These are phyloP conservation scores for Troides oblongomaculatus DNA, from an alignment of 2,888 invertebrate species.

Conservation along the genomic window DNA sequence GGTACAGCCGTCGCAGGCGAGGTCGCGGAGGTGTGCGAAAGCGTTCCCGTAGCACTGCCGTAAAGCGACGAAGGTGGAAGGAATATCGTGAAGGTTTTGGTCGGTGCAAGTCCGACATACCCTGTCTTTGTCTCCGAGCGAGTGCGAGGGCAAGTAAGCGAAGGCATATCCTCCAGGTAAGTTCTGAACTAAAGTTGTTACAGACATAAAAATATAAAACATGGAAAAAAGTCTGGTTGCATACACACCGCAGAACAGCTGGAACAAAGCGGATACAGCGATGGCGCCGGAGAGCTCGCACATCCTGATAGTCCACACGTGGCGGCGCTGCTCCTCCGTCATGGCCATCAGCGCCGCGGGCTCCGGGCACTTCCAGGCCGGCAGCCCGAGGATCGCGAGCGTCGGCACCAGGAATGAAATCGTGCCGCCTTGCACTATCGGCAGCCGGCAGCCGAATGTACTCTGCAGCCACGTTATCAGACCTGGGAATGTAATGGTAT, in stretches of 20 bases:
- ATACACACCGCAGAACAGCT: conserved; percentile 84
- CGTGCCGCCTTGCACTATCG: conserved; percentile 89
- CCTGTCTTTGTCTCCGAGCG: too few species aligned
- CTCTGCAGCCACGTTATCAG: conserved; percentile 86
- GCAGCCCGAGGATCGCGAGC: conserved; percentile 85
- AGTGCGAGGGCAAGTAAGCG: too few species aligned
- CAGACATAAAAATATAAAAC: too few species aligned
- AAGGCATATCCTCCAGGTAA: too few species aligned
- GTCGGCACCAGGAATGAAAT: conserved; percentile 90
- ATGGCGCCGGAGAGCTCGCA: conserved; percentile 91
- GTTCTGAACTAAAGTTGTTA: too few species aligned
- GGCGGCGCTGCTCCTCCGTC: conserved; percentile 76
- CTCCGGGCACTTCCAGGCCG: conserved; percentile 85
- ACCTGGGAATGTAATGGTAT: conserved; percentile 55
- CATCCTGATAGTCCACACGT: conserved; percentile 88
- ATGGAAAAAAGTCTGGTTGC: not conserved
- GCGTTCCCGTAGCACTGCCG: too few species aligned
- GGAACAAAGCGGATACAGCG: conserved; percentile 87
- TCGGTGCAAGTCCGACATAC: too few species aligned
- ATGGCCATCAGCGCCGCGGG: conserved; percentile 73
- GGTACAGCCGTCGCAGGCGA: too few species aligned
- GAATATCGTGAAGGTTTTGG: too few species aligned
- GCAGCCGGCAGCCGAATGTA: conserved; percentile 87
- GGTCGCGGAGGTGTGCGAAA: too few species aligned
- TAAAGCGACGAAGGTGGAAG: too few species aligned